Conservation (phyloP, 2,113 vertebrate genomes). For the Glaucidium brasilianum region DNA sequence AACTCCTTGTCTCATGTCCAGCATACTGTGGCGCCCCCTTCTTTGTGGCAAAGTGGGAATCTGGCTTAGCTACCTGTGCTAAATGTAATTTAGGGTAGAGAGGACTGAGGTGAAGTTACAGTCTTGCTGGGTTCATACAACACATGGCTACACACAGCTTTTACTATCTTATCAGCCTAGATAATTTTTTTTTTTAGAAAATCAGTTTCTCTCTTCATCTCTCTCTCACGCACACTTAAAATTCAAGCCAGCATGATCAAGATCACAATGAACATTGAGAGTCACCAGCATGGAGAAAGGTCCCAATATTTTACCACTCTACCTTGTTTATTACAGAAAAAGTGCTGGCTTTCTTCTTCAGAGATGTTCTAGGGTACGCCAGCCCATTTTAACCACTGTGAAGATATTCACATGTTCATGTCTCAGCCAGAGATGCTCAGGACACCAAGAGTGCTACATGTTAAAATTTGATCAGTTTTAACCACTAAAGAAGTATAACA, state of each 20-base stretch:
- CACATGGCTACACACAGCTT: background rate
- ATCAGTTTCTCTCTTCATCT: background rate
- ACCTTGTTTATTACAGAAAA: background rate
- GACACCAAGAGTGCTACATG: background rate
- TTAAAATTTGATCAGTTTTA: background rate
- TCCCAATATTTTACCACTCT: background rate
- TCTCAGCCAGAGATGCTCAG: background rate
- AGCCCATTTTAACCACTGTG: background rate
- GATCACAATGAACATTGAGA: background rate
- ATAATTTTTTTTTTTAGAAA: background rate
- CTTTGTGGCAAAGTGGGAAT: background rate
- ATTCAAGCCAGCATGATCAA: background rate
- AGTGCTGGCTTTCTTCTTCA: background rate
- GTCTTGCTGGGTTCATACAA: background rate
- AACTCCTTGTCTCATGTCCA: rapidly evolving
- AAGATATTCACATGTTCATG: background rate
- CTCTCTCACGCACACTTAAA: background rate
- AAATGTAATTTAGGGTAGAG: background rate
- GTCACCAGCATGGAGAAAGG: background rate
- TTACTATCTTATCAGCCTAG: background rate
- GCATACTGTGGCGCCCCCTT: background rate
- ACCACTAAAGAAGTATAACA: background rate
- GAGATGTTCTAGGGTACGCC: background rate
- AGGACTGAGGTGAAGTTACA: background rate
- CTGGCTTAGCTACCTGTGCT: background rate